Conservation (phyloP, 2,888 invertebrate genomes). For the Therioaphis trifolii region DNA sequence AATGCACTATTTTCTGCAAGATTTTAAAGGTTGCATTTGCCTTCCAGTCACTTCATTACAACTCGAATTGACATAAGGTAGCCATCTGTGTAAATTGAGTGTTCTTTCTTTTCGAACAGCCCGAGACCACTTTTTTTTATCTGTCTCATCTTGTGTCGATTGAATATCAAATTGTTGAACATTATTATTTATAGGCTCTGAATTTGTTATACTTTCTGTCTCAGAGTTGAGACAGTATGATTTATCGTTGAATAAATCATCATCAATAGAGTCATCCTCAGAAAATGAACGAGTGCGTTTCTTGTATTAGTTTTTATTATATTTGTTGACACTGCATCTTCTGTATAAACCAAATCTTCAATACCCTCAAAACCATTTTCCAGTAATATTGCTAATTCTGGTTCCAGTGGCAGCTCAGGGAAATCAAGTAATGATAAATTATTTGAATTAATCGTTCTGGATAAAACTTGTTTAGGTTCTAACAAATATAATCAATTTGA, state of each 20-base stretch:
- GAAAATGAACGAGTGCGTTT: constrained; percentile 11
- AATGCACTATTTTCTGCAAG: constrained; percentile 19
- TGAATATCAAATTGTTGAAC: background rate
- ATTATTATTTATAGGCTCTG: constrained; percentile 19
- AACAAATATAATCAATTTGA: constrained; percentile 9
- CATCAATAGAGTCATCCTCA: constrained; percentile 28
- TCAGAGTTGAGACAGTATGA: background rate
- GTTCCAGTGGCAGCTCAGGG: constrained; percentile 14
- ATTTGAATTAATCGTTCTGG: background rate
- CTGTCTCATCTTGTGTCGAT: background rate
- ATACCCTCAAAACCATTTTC: constrained; percentile 7
- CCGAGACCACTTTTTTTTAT: constrained; percentile 20
- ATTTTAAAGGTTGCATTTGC: constrained; percentile 19
- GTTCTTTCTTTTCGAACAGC: constrained; percentile 30
- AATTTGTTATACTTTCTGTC: constrained; percentile 10
- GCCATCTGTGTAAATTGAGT: constrained; percentile 19
- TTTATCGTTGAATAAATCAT: constrained; percentile 13
- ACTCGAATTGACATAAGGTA: constrained; percentile 26
- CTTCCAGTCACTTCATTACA: constrained; percentile 22
- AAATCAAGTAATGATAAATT: background rate
- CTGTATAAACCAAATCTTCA: constrained; percentile 15
- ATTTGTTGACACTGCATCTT: constrained; percentile 13
- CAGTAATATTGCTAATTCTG: constrained; percentile 21
- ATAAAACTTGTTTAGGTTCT: constrained; percentile 18
- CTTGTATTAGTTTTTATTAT: constrained; percentile 12